Evolutionary conservation across 1,140 invertebrate genomes (phyloP), one percentile per base, ranked within the genome.

Genomic region (Belonocnema kinseyi): DNA sequence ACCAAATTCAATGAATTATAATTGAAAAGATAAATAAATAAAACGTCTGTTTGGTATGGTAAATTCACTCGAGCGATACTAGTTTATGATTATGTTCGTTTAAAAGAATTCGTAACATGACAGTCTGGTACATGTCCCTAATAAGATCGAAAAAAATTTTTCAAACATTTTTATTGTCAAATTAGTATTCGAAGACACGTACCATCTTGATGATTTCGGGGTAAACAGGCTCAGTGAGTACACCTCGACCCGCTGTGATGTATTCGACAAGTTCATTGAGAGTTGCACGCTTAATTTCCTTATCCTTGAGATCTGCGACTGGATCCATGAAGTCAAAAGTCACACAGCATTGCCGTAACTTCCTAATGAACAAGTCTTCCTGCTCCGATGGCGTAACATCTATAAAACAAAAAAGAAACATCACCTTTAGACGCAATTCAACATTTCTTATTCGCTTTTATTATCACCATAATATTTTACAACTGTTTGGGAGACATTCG

Each of bases 281-380:
- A 81, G 98, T 97, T 83, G 95, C 96, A 87, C 99, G 94, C 92
- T 99, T 99, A 81, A 99, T 97, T 93, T 99, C 99, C 92, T 99
- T 99, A 86, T 97, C 98, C 93, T 99, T 99, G 82, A 99, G 93
- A 92, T 99, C 98, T 89, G 97, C 96, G 76, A 99, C 96, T 66
- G 98, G 98, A 93, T 99, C 99, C 94, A 99, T 97, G 92, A 99
- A 99, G 92, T 99, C 98, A 93, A 99, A 99, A 85, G 98, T 96
- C 86, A 99, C 97, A 92, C 98, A 99, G 92, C 99, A 99, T 93
- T 99, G 98, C 85, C 97, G 95, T 80, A 99, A 93, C 92, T 99
- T 99, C 85, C 97, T 95, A 85, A 99, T 98, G 91, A 99, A 99
- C 80, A 99, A 92, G 80, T 99, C 98, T 91, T 99, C 98, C 91